Conservation (phyloP, 2,113 vertebrate species). For the Turnix velox region DNA sequence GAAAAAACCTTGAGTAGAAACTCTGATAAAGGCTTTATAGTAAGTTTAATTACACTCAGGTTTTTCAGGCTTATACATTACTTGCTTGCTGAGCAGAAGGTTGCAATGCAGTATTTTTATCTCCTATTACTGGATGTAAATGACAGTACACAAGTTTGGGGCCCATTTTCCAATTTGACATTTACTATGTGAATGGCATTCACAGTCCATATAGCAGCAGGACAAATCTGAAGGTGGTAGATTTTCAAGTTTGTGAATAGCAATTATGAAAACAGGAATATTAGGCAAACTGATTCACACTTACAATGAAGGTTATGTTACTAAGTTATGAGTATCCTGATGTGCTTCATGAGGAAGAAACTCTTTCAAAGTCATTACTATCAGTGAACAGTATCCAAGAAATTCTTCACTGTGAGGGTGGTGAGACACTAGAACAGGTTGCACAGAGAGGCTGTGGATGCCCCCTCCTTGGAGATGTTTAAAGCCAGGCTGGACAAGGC, state of each 20-base stretch:
- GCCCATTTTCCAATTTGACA: not conserved
- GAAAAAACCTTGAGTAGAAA: not conserved
- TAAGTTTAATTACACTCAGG: not conserved
- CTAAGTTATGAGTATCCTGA: not conserved
- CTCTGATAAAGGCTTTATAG: not conserved
- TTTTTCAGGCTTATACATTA: not conserved
- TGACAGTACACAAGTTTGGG: not conserved
- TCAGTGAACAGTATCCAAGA: not conserved
- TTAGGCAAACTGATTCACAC: not conserved
- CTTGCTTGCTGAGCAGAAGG: not conserved
- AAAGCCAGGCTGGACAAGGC: too few species aligned
- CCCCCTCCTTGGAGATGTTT: too few species aligned
- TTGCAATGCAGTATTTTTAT: not conserved
- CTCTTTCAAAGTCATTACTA: not conserved
- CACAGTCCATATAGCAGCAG: too few species aligned
- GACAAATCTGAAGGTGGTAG: not conserved
- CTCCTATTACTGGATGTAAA: not conserved
- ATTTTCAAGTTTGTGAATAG: not conserved
- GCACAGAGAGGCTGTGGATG: too few species aligned
- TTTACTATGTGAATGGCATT: too few species aligned
- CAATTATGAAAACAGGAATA: not conserved
- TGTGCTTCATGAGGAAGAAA: not conserved
- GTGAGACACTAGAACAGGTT: too few species aligned
- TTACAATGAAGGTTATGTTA: not conserved
- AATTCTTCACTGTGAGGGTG: too few species aligned